Evolutionary conservation across 2,797 vertebrate genomes (phyloP).

Genomic region (Gambusia yucatana): DNA sequence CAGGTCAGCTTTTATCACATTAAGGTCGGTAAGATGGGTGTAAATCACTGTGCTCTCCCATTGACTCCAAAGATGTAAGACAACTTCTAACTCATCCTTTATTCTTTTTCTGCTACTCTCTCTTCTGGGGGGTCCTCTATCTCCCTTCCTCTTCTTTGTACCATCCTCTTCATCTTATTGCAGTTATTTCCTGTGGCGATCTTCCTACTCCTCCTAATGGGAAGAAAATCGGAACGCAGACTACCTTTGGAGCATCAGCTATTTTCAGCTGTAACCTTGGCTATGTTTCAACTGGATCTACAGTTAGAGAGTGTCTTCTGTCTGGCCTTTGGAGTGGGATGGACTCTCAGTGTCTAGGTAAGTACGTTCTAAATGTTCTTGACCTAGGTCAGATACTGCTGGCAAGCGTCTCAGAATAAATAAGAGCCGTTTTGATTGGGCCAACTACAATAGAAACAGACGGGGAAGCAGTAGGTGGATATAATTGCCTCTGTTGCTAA

Average conservation of each 20-base stretch:
- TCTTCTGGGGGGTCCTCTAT: slow-evolving; percentile 18
- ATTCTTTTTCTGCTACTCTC: slow-evolving; percentile 25
- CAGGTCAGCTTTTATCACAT: slow-evolving; percentile 66
- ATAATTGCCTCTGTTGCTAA: slow-evolving; percentile 41
- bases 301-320: slow-evolving; percentile 93
- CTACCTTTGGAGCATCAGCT: slow-evolving; percentile 92
- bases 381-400: slow-evolving; percentile 37
- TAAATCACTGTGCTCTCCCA: slow-evolving; percentile 62
- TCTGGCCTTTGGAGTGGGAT: slow-evolving; percentile 96
- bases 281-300: slow-evolving; percentile 92
- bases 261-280: slow-evolving; percentile 95
- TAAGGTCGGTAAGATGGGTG: slow-evolving; percentile 51
- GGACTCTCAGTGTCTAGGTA: slow-evolving; percentile 95
- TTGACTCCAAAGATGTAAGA: slow-evolving; percentile 64
- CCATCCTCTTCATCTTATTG: slow-evolving; percentile 55
- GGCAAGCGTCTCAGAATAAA: slow-evolving; percentile 25
- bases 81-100: slow-evolving; percentile 49
- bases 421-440: slow-evolving; percentile 26
- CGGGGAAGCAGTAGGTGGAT: slow-evolving; percentile 39
- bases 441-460: slow-evolving; percentile 49
- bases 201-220: slow-evolving; percentile 93
- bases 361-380: slow-evolving; percentile 50
- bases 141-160: slow-evolving; percentile 22
- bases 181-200: slow-evolving; percentile 97
- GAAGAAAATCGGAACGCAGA: slow-evolving; percentile 97